Evolutionary conservation across 2,888 invertebrate species (phyloP).

Genomic region (Timema podura): DNA sequence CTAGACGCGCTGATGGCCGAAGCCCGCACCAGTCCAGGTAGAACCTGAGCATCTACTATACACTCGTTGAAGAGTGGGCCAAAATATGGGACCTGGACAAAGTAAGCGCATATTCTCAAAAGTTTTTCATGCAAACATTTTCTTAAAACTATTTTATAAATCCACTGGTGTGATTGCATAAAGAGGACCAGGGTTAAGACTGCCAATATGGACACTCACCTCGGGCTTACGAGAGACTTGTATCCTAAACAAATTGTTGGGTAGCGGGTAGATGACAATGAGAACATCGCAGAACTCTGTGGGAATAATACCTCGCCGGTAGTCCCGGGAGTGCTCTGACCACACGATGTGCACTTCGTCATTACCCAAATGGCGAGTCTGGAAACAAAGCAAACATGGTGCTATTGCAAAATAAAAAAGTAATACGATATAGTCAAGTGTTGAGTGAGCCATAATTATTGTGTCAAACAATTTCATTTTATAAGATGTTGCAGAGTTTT

Average conservation of each 20-base stretch:
- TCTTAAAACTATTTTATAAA: no score
- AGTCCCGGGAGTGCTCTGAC: constrained; percentile 96
- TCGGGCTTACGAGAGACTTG: constrained; percentile 84
- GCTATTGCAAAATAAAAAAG: no score
- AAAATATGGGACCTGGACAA: constrained; percentile 75
- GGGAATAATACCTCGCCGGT: constrained; percentile 93
- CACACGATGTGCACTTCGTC: constrained; percentile 99
- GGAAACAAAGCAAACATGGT: constrained; percentile 35
- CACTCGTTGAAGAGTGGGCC: constrained; percentile 95
- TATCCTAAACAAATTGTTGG: constrained; percentile 77
- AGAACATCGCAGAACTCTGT: constrained; percentile 99
- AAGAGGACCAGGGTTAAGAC: not conserved
- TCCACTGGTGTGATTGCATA: not conserved
- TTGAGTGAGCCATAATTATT: not conserved
- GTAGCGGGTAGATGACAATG: constrained; percentile 90
- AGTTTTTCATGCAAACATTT: no score
- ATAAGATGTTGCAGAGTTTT: no score
- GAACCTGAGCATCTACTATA: constrained; percentile 63
- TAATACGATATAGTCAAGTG: no score
- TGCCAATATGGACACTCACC: constrained; percentile 48
- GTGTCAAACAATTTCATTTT: constrained; percentile 6
- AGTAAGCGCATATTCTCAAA: no score
- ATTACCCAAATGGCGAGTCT: constrained; percentile 94
- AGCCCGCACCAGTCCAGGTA: constrained; percentile 82
- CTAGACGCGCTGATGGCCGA: constrained; percentile 91